Conservation (phyloP, 2,113 vertebrate genomes). For the Labeo catla region DNA sequence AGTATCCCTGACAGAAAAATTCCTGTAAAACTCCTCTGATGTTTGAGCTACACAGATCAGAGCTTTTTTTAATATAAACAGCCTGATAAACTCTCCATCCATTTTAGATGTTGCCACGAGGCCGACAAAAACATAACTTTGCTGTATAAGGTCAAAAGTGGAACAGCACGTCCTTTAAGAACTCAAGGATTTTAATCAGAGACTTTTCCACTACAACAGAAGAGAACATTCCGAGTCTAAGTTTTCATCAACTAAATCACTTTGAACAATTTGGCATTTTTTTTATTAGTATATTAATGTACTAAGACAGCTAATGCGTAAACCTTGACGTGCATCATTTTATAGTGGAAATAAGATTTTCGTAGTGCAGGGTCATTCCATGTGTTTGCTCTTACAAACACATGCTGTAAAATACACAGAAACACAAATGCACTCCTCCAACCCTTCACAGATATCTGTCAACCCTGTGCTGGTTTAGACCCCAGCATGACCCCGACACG, state of each 20-base stretch:
- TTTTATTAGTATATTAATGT: neutral
- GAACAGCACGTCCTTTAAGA: slow-evolving; percentile 42
- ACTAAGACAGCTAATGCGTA: neutral
- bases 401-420: neutral
- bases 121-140: neutral
- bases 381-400: slow-evolving; percentile 2
- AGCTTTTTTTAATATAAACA: neutral
- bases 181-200: slow-evolving; percentile 27
- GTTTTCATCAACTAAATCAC: neutral
- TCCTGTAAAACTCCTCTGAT: neutral
- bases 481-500: slow-evolving; percentile 44
- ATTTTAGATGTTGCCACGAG: neutral
- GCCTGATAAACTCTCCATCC: slow-evolving; percentile 13
- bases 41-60: neutral
- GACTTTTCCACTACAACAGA: neutral
- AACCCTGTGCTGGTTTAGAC: neutral
- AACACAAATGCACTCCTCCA: slow-evolving; percentile 13
- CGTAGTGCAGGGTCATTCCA: neutral
- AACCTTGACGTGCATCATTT: neutral
- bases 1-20: neutral
- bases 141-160: slow-evolving; percentile 1
- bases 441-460: slow-evolving; percentile 26
- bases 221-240: neutral
- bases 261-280: no score
- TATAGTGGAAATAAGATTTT: neutral